Evolutionary conservation across 2,113 vertebrate genomes (phyloP).

Genomic region (Sebastes schlegelii): DNA sequence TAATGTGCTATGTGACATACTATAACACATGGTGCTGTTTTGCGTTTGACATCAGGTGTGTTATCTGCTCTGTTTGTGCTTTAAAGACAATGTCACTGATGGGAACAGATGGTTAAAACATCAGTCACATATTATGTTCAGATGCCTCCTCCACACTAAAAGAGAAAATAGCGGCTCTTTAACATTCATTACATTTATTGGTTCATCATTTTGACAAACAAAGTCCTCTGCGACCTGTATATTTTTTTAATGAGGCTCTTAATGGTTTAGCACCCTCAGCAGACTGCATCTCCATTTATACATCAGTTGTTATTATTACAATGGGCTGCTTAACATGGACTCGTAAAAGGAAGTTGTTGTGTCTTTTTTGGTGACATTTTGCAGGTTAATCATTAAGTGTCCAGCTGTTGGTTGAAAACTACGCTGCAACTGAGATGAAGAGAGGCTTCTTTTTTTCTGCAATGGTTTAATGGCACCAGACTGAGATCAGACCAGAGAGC

Average conservation of each 20-base stretch:
- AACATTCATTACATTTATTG: neutral
- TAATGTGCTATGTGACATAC: neutral
- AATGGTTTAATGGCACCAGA: too few relatives aligned
- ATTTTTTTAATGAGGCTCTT: too few relatives aligned
- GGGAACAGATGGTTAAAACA: slow-evolving; percentile 35
- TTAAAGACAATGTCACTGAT: neutral
- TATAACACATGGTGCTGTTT: neutral
- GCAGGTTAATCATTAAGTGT: too few relatives aligned
- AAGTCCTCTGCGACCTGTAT: too few relatives aligned
- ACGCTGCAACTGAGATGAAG: too few relatives aligned
- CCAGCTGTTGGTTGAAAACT: neutral
- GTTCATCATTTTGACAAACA: neutral
- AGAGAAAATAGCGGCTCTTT: neutral
- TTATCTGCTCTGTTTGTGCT: neutral
- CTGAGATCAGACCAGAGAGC: too few relatives aligned
- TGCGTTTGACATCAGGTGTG: slow-evolving; percentile 27
- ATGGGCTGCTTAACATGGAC: too few relatives aligned
- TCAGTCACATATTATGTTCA: neutral
- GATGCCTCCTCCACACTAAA: neutral
- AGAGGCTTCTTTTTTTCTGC: too few relatives aligned
- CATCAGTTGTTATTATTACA: too few relatives aligned
- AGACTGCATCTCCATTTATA: too few relatives aligned
- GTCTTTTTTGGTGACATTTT: neutral
- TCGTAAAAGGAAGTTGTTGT: too few relatives aligned
- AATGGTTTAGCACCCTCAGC: too few relatives aligned